phyloP scores from a whole-genome alignment of 2,113 vertebrate genomes.

The Neolamprologus fasciatus region DNA sequence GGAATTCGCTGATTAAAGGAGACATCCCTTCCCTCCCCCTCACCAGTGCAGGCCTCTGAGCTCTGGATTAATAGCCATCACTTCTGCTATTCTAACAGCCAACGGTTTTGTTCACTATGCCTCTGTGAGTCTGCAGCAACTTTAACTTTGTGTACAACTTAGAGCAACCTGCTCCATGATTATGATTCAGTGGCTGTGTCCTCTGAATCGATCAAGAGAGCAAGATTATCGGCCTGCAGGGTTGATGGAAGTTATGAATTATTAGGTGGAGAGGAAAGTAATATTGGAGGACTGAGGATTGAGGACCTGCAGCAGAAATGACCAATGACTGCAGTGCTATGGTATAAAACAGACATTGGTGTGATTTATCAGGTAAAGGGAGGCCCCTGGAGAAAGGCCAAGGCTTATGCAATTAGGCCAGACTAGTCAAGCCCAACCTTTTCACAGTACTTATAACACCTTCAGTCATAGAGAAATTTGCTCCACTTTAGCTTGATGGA shows the following conservation, averaged over 20 bases:
- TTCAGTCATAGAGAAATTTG: conserved; percentile 25
- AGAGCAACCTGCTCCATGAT: conserved; percentile 4
- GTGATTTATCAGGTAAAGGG: conserved; percentile 53
- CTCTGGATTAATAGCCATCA: conserved; percentile 9
- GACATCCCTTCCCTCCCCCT: conserved; percentile 31
- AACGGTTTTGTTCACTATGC: not conserved
- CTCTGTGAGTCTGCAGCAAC: conserved; percentile 12
- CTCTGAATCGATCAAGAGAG: conserved; percentile 25
- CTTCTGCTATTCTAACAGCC: not conserved
- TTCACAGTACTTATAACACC: conserved; percentile 26
- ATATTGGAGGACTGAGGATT: conserved; percentile 39
- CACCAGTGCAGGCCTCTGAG: conserved; percentile 12
- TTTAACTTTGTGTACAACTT: conserved; percentile 34
- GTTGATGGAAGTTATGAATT: conserved; percentile 59
- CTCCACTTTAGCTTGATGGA: conserved; percentile 23
- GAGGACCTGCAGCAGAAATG: conserved; percentile 44
- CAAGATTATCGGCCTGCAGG: conserved; percentile 34
- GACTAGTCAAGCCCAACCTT: conserved; percentile 27
- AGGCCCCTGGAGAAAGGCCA: conserved; percentile 47
- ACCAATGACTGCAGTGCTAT: conserved; percentile 44
- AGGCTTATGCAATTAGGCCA: conserved; percentile 43
- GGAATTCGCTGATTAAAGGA: conserved; percentile 38
- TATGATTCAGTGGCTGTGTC: conserved; percentile 45
- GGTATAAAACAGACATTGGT: conserved; percentile 46
- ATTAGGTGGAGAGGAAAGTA: conserved; percentile 49